phyloP scores from a whole-genome alignment of 1,140 invertebrate genomes.

The Laupala kohalensis region DNA sequence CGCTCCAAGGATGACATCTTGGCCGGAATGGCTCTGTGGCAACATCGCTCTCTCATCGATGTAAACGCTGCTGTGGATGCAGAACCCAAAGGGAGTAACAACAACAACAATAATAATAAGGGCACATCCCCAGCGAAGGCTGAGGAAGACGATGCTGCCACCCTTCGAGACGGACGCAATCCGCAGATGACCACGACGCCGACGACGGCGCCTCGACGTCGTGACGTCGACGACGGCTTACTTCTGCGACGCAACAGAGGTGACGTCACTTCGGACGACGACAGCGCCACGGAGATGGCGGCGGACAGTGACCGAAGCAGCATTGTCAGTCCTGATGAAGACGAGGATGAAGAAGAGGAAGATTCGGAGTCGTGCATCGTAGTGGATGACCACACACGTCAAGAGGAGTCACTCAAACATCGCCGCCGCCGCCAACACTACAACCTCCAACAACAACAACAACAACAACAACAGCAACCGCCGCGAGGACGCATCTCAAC shows the following conservation, averaged over 20 bases:
- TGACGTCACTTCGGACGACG: not conserved
- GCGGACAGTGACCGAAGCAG: not conserved
- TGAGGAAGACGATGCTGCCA: too few species aligned
- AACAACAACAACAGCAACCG: constrained; percentile 26
- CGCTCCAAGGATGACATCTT: constrained; percentile 46
- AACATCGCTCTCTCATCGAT: constrained; percentile 68
- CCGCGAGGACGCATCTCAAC: constrained; percentile 23
- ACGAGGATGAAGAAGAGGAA: constrained; percentile 26
- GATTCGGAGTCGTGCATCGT: constrained; percentile 54
- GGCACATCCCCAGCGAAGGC: too few species aligned
- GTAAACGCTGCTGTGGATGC: constrained; percentile 27
- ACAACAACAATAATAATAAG: constrained; percentile 17
- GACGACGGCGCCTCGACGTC: not conserved
- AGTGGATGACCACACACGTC: constrained; percentile 50
- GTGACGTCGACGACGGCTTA: not conserved
- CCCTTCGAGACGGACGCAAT: too few species aligned
- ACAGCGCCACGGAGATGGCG: not conserved
- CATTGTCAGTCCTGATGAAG: constrained; percentile 25
- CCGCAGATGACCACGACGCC: too few species aligned
- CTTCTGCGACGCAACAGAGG: not conserved
- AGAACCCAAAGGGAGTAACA: constrained; percentile 26
- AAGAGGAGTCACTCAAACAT: too few species aligned
- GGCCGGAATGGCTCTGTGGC: constrained; percentile 73
- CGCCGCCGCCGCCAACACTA: constrained; percentile 24
- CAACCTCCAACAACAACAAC: too few species aligned